Evolutionary conservation across 2,797 vertebrate genomes (phyloP).

Genomic region (Scarus forsteni): DNA sequence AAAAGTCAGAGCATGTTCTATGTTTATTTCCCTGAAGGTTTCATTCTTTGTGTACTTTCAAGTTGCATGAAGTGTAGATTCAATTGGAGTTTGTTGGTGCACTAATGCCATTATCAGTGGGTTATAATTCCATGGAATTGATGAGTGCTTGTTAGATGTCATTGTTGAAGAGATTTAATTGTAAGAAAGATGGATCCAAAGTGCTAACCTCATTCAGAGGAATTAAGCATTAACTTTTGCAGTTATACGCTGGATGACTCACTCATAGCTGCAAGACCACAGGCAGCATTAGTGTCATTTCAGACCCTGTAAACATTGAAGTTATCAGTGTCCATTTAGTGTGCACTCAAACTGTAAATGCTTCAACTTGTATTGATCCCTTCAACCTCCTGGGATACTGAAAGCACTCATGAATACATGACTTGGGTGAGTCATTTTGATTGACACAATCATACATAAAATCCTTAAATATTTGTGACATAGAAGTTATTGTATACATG

Average conservation of each 20-base stretch:
- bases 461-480: background rate
- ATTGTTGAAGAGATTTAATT: conserved; percentile 16
- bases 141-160: conserved; percentile 12
- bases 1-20: no score
- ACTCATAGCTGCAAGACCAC: conserved; percentile 47
- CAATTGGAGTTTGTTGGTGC: conserved; percentile 14
- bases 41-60: no score
- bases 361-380: conserved; percentile 43
- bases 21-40: no score
- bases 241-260: conserved; percentile 48
- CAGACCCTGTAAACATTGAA: conserved; percentile 52
- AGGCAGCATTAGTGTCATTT: conserved; percentile 65
- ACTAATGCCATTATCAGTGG: background rate
- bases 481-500: conserved; percentile 1
- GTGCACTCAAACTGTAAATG: conserved; percentile 70
- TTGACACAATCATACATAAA: background rate
- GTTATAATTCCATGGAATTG: conserved; percentile 9
- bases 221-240: conserved; percentile 63
- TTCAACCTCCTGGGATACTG: conserved; percentile 19
- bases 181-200: conserved; percentile 32
- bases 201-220: conserved; percentile 48
- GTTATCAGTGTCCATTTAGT: conserved; percentile 61
- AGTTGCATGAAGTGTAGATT: background rate
- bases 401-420: conserved; percentile 29
- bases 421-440: conserved; percentile 23